These are phyloP conservation scores for Allacma fusca DNA, from an alignment of 2,888 invertebrate species.

Conservation along the genomic window DNA sequence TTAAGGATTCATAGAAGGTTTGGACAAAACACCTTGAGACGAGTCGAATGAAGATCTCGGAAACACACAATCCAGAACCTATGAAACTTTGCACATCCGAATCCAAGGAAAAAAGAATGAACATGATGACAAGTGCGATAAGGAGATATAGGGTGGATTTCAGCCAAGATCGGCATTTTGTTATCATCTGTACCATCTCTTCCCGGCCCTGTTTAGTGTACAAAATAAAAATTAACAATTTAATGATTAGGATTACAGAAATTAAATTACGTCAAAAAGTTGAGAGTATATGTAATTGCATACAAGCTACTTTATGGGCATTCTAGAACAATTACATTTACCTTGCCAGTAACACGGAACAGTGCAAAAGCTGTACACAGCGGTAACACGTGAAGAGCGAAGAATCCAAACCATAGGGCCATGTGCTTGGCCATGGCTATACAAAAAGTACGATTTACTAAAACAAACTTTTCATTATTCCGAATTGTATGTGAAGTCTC, in stretches of 20 bases:
- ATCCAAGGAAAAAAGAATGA: conserved; percentile 37
- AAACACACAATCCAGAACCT: conserved; percentile 34
- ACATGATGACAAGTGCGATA: conserved; percentile 30
- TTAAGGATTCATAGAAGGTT: conserved; percentile 17
- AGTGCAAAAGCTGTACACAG: conserved; percentile 31
- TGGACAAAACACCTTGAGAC: conserved; percentile 30
- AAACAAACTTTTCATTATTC: too few species aligned
- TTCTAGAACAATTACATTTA: too few species aligned
- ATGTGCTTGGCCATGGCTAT: conserved; percentile 26
- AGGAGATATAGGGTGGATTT: conserved; percentile 35
- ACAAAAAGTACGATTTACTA: neutral
- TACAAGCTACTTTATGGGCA: too few species aligned
- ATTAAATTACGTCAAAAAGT: too few species aligned
- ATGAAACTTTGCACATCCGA: conserved; percentile 40
- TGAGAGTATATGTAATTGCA: too few species aligned
- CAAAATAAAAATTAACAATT: too few species aligned
- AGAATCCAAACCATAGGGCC: conserved; percentile 34
- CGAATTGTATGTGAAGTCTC: too few species aligned
- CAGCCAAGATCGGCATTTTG: conserved; percentile 35
- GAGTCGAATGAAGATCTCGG: conserved; percentile 23
- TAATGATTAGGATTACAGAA: neutral
- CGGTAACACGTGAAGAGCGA: conserved; percentile 35
- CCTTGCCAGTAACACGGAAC: conserved; percentile 31
- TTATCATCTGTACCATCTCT: conserved; percentile 26
- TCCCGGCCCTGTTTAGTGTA: conserved; percentile 27